Percentiles rank a stretch among this genome's conserved stretches.
Evolutionary conservation across 2,797 vertebrate genomes (phyloP).

Genomic region (Hozukius guyotensis): DNA sequence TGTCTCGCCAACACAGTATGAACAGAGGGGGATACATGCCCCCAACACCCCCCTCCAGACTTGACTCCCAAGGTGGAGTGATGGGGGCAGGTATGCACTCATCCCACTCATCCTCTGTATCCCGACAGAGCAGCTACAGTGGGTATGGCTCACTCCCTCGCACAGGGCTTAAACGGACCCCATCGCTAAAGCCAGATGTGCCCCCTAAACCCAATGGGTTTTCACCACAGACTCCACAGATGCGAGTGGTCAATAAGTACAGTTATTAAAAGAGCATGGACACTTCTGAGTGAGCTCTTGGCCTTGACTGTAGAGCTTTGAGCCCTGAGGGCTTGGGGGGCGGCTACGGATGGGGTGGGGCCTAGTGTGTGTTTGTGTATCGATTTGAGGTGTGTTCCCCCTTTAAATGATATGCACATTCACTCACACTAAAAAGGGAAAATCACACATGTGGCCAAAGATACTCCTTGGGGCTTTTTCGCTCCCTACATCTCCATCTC

Average conservation of each 20-base stretch:
- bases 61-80: constrained; percentile 93
- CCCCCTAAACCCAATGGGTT: constrained; percentile 97
- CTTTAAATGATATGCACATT: constrained; percentile 84
- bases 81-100: constrained; percentile 90
- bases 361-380: constrained; percentile 76
- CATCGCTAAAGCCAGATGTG: constrained; percentile 97
- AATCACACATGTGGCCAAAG: constrained; percentile 92
- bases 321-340: constrained; percentile 47
- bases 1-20: constrained; percentile 95
- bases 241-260: constrained; percentile 97
- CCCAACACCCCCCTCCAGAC: constrained; percentile 90
- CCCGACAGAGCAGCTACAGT: constrained; percentile 95
- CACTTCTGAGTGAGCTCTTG: constrained; percentile 67
- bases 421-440: constrained; percentile 74
- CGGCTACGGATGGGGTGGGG: constrained; percentile 57
- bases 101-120: constrained; percentile 85
- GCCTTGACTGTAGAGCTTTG: constrained; percentile 72
- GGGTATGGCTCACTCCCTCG: constrained; percentile 95
- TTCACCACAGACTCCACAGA: constrained; percentile 91
- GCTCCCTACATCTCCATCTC: constrained; percentile 50
- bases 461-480: constrained; percentile 79
- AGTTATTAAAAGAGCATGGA: constrained; percentile 88
- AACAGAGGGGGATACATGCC: constrained; percentile 93
- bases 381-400: constrained; percentile 68
- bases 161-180: constrained; percentile 95